Base-by-base conservation (phyloP, 2,113 vertebrate genomes). In the Octodon degus region DNA sequence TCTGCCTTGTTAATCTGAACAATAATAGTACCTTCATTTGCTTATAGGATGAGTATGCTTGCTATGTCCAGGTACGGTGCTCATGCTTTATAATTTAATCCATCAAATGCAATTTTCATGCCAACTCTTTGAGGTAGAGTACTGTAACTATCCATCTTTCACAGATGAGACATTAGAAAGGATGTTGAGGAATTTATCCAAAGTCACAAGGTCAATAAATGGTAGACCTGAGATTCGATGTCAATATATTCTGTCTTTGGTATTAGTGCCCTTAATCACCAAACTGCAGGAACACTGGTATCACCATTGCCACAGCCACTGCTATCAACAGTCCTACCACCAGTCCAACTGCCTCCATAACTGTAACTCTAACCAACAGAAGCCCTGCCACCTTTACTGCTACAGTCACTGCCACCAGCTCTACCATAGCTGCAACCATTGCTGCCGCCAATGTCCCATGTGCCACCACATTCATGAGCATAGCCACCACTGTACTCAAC, bases 361-460 rank as follows among this genome's bases (percentile, higher is more conserved):
- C 1, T 2, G 50, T 13, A 53, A 40, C 1, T 30, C 32, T 19
- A 55, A 47, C 10, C 7, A n/a, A 8, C 22, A 65, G 2, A 14
- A 53, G 11, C 14, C 60, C 11, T 10, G 12, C 7, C 1, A 65
- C 5, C 10, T 62, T 1, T 17, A 22, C 4, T 5, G 8, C 1
- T 22, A 17, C 1, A 17, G 20, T 4, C 14, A 53, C 22, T 25
- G 30, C 9, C 32, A 88, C 19, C 2, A 65, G 12, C 1, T 76
- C 20, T 11, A 63, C 3, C 5, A 43, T 11, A 13, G 2, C 5
- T 2, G 32, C 1, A 40, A 58, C 6, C 30, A 10, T 19, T 19
- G 13, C 1, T 9, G 37, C 8, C 30, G 32, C 0, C 37, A 40
- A 1, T 22, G 19, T 60, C 2, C 25, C 53, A 30, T 22, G 16